phyloP scores from a whole-genome alignment of 1,140 invertebrate species.

The Drosophila grimshawi region DNA sequence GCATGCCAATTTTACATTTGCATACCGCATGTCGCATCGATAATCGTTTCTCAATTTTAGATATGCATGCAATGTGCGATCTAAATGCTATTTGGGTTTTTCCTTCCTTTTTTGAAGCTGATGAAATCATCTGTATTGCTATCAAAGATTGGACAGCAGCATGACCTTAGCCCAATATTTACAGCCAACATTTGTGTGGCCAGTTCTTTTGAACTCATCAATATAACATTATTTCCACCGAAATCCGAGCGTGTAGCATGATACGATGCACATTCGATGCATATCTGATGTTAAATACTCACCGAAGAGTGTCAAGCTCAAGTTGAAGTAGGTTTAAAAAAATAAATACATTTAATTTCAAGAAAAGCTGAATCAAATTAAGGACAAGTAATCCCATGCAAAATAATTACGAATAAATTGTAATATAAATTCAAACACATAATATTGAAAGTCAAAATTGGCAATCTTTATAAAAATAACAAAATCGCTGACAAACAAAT shows the following conservation, averaged over 20 bases:
- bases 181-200: slow-evolving; percentile 23
- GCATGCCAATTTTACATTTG: slow-evolving; percentile 40
- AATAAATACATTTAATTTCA: too few species aligned
- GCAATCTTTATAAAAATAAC: too few species aligned
- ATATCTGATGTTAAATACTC: slow-evolving; percentile 1
- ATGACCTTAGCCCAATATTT: slow-evolving; percentile 43
- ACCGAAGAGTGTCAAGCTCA: slow-evolving; percentile 1
- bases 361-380: too few species aligned
- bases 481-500: too few species aligned
- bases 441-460: too few species aligned
- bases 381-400: too few species aligned
- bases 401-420: too few species aligned
- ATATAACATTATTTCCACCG: slow-evolving; percentile 32
- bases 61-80: slow-evolving; percentile 58
- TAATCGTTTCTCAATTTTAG: slow-evolving; percentile 61
- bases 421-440: too few species aligned
- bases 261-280: slow-evolving; percentile 16
- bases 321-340: not conserved
- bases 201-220: slow-evolving; percentile 66
- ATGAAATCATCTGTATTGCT: slow-evolving; percentile 61
- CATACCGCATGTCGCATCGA: slow-evolving; percentile 44
- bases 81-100: slow-evolving; percentile 48
- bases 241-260: slow-evolving; percentile 17
- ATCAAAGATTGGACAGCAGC: slow-evolving; percentile 4
- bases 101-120: slow-evolving; percentile 58